A percentile compares a stretch with the other conserved stretches of the same genome.
Evolutionary conservation across 2,113 vertebrate species (phyloP).

Genomic region (Tyto alba): DNA sequence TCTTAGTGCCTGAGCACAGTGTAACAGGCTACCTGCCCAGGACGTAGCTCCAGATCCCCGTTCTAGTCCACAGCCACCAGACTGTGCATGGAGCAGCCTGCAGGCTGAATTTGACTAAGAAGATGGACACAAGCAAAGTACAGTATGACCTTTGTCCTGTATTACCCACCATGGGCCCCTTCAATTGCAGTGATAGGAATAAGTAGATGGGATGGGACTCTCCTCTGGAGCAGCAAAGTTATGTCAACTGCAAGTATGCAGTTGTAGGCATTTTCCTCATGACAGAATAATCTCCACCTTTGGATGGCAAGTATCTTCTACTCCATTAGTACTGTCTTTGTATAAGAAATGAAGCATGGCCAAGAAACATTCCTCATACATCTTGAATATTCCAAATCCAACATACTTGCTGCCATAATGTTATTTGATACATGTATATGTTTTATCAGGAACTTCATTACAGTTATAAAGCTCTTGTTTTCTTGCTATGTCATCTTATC

Average conservation of each 20-base stretch:
- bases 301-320: not conserved
- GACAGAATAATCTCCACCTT: not conserved
- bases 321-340: not conserved
- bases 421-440: not conserved
- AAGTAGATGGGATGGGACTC: not conserved
- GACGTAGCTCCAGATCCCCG: not conserved
- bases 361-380: not conserved
- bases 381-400: not conserved
- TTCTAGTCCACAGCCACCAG: not conserved
- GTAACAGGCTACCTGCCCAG: not conserved
- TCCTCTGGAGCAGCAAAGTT: not conserved
- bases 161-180: rapidly evolving
- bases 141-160: not conserved
- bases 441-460: not conserved
- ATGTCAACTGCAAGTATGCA: rapidly evolving
- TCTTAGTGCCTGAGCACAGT: not conserved
- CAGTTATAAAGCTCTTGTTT: not conserved
- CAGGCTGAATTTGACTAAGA: not conserved
- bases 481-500: not conserved
- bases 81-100: not conserved
- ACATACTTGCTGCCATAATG: not conserved
- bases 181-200: not conserved
- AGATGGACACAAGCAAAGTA: not conserved
- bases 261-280: not conserved
- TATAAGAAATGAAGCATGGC: not conserved